Evolutionary conservation across 2,888 invertebrate genomes (phyloP).

Genomic region (Emesis furor): DNA sequence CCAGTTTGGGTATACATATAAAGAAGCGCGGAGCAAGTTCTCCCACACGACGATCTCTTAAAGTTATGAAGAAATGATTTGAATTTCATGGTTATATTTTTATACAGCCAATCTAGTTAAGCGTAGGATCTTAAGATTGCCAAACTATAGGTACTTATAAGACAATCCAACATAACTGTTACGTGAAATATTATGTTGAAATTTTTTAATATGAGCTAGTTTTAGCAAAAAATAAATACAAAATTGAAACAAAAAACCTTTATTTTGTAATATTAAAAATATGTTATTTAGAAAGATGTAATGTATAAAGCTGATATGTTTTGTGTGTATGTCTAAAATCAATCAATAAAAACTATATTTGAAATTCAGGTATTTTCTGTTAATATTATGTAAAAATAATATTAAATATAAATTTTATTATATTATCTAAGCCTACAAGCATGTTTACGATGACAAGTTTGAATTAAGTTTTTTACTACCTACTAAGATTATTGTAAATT

Average conservation of each 20-base stretch:
- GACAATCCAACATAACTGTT: not conserved
- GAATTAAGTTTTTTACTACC: no score
- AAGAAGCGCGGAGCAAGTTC: constrained; percentile 72
- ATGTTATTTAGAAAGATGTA: no score
- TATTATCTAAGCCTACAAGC: no score
- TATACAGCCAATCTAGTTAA: not conserved
- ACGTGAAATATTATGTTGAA: not conserved
- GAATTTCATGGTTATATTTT: not conserved
- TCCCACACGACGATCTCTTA: constrained; percentile 74
- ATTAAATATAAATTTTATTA: no score
- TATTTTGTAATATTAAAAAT: no score
- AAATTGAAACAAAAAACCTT: no score
- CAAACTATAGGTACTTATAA: not conserved
- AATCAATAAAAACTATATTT: no score
- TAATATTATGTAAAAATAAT: no score
- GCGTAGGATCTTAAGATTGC: not conserved
- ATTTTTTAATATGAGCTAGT: not conserved
- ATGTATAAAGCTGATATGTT: no score
- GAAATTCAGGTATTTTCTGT: no score
- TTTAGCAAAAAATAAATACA: not conserved
- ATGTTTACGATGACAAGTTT: no score
- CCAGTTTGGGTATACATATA: constrained; percentile 82
- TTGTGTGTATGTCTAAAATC: no score
- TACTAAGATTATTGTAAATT: not conserved
- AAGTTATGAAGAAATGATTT: not conserved